Evolutionary conservation across 2,113 vertebrate species (phyloP).

Genomic region (Datnioides undecimradiatus): DNA sequence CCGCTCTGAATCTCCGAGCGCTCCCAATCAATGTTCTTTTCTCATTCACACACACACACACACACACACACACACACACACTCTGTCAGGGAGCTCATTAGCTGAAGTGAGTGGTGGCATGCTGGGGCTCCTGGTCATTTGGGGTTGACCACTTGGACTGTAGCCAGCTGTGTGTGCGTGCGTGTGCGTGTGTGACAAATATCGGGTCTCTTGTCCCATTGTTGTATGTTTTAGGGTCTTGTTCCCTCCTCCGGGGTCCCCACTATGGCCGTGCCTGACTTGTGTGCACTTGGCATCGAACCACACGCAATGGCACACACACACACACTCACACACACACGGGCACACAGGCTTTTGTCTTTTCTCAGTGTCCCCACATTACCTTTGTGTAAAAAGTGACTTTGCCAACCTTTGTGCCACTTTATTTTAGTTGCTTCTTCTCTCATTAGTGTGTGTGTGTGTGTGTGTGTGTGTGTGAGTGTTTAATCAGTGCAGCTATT

Average conservation of each 20-base stretch:
- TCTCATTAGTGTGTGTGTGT: no score
- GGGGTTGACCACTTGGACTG: conserved; percentile 43
- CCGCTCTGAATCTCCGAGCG: neutral
- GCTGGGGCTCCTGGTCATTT: conserved; percentile 43
- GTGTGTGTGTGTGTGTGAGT: no score
- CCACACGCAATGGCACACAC: conserved; percentile 28
- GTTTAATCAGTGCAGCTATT: neutral
- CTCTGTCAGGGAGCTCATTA: conserved; percentile 50
- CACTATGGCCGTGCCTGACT: conserved; percentile 3
- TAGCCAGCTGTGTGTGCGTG: conserved; percentile 23
- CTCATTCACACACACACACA: neutral
- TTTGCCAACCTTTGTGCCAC: neutral
- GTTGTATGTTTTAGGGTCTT: conserved; percentile 17
- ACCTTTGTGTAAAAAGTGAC: conserved; percentile 11
- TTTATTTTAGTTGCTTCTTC: neutral
- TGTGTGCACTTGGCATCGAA: conserved; percentile 34
- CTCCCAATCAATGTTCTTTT: conserved; percentile 1
- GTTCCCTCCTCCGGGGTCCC: conserved; percentile 23
- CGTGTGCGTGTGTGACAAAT: conserved; percentile 4
- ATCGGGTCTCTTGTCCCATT: neutral
- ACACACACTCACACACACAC: neutral
- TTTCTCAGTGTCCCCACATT: neutral
- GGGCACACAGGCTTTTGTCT: neutral
- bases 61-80: neutral
- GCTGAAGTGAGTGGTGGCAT: conserved; percentile 42